Conservation (phyloP, 2,888 invertebrate genomes). For the Nephrotoma flavescens region DNA sequence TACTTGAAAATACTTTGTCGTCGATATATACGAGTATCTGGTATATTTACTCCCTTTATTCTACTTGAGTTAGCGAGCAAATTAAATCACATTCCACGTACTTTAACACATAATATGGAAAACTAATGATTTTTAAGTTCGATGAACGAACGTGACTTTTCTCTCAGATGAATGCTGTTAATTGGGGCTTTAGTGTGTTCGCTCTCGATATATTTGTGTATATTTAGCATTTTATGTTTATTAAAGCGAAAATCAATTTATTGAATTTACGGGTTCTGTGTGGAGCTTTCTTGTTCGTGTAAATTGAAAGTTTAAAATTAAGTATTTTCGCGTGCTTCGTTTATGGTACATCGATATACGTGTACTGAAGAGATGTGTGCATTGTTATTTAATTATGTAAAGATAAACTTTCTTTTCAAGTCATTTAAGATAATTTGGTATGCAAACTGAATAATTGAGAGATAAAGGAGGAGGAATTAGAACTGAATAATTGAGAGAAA, state of each 20-base stretch:
- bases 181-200: neutral
- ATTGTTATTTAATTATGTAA: too few species aligned
- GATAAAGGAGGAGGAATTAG: too few species aligned
- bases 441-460: too few species aligned
- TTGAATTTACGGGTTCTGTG: neutral
- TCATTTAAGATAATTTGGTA: too few species aligned
- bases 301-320: neutral
- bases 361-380: too few species aligned
- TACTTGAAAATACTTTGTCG: neutral
- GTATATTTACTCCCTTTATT: neutral
- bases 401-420: too few species aligned
- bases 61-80: neutral
- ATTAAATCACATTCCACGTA: neutral
- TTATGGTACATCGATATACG: too few species aligned
- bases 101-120: neutral
- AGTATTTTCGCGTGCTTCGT: neutral
- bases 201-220: too few species aligned
- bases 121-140: neutral
- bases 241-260: neutral
- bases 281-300: neutral
- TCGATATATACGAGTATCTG: neutral
- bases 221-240: neutral
- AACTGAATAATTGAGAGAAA: too few species aligned
- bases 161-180: neutral
- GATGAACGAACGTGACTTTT: neutral